Evolutionary conservation across 1,140 invertebrate genomes (phyloP).

Genomic region (Aporrectodea caliginosa): DNA sequence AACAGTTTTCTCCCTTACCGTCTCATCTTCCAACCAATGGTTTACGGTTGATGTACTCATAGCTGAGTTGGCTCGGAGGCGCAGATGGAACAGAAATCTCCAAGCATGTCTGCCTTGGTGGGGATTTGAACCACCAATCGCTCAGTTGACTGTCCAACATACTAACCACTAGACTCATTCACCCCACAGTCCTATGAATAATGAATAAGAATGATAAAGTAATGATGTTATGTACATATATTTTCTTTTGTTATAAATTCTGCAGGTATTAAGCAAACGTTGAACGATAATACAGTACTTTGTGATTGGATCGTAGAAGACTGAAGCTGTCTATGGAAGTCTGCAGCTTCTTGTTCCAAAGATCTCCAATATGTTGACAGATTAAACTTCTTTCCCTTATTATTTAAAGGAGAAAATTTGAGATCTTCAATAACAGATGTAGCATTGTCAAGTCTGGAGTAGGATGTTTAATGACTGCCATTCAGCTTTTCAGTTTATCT

Average conservation of each 20-base stretch:
- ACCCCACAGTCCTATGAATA: neutral
- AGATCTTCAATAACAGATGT: neutral
- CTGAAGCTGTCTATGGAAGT: neutral
- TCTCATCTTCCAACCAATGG: too few species aligned
- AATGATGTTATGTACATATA: neutral
- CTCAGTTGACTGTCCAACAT: neutral
- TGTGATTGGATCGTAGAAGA: neutral
- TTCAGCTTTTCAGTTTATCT: too few species aligned
- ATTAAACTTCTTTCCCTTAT: neutral
- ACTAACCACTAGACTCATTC: neutral
- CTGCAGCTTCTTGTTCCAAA: neutral
- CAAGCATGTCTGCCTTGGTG: too few species aligned
- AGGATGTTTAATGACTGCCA: too few species aligned
- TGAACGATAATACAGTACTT: neutral
- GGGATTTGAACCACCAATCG: too few species aligned
- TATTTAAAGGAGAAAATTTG: neutral
- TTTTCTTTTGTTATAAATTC: neutral
- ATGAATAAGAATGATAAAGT: neutral
- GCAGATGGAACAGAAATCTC: too few species aligned
- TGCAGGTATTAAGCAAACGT: neutral
- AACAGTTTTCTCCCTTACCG: too few species aligned
- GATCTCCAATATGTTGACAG: neutral
- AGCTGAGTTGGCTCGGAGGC: too few species aligned
- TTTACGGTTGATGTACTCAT: too few species aligned
- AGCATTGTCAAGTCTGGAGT: too few species aligned